A percentile compares a stretch with the other conserved stretches of the same genome.
These are phyloP conservation scores for Melanotaenia nigrans DNA, from an alignment of 2,797 vertebrate genomes.

Conservation along the genomic window DNA sequence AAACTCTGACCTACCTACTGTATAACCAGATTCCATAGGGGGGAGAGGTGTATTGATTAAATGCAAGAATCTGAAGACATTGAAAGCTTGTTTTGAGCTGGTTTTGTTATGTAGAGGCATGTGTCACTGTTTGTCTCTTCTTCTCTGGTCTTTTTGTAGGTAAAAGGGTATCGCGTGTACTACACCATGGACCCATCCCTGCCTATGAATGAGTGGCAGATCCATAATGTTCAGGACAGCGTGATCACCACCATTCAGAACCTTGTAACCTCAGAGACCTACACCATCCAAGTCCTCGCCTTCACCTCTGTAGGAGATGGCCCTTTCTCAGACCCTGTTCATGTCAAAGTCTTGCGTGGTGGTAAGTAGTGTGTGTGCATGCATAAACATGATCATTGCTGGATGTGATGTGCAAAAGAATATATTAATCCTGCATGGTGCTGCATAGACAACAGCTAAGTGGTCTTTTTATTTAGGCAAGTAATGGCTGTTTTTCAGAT, in stretches of 20 bases:
- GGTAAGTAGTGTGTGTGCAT: constrained; percentile 84
- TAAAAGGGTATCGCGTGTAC: constrained; percentile 95
- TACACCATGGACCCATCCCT: constrained; percentile 96
- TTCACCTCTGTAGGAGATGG: constrained; percentile 98
- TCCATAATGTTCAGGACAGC: constrained; percentile 96
- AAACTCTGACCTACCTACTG: constrained; percentile 31
- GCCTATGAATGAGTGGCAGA: constrained; percentile 94
- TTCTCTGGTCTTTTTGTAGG: constrained; percentile 68
- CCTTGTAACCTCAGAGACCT: constrained; percentile 92
- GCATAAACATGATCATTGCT: neutral
- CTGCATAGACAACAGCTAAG: constrained; percentile 10
- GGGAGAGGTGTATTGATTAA: constrained; percentile 28
- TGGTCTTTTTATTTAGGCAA: constrained; percentile 24
- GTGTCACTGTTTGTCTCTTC: constrained; percentile 5
- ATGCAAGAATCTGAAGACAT: constrained; percentile 21
- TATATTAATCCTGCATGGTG: constrained; percentile 7
- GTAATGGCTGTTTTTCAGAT: constrained; percentile 25
- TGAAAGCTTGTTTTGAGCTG: constrained; percentile 12
- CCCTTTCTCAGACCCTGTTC: constrained; percentile 94
- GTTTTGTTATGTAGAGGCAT: constrained; percentile 34
- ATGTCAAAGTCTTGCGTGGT: constrained; percentile 96
- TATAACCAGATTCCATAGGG: constrained; percentile 48
- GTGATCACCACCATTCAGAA: constrained; percentile 94
- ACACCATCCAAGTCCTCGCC: constrained; percentile 94
- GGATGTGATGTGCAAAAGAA: constrained; percentile 10